Conservation (phyloP, 1,140 invertebrate genomes). For the Lasioglossum albipes region DNA sequence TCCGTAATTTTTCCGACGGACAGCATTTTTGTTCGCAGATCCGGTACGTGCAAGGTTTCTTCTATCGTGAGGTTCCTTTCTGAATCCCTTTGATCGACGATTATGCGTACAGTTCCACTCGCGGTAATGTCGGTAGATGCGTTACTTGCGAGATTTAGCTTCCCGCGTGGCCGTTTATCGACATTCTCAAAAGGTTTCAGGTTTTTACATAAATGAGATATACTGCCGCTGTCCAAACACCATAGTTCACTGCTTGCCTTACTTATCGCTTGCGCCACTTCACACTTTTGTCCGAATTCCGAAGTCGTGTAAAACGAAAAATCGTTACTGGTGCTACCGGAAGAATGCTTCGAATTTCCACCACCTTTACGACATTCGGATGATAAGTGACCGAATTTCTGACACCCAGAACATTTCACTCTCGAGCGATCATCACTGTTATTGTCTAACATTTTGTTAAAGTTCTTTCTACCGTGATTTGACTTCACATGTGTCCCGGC, state of each 20-base stretch:
- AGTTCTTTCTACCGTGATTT: not conserved
- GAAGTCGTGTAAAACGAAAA: not conserved
- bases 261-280: not conserved
- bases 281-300: not conserved
- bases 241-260: not conserved
- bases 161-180: not conserved
- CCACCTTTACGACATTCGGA: not conserved
- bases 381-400: not conserved
- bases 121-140: not conserved
- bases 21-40: conserved; percentile 11
- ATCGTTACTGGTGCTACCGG: not conserved
- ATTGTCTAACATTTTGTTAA: not conserved
- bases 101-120: not conserved
- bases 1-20: conserved; percentile 46
- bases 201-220: conserved; percentile 2
- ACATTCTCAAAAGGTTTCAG: not conserved
- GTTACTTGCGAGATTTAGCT: not conserved
- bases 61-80: not conserved
- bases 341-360: too few relatives aligned
- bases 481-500: not conserved
- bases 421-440: too few relatives aligned
- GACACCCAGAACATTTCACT: conserved; percentile 3
- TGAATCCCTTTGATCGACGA: not conserved
- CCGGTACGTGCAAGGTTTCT: not conserved
- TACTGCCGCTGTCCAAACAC: conserved; percentile 10